Percentiles rank a stretch among this genome's conserved stretches.
Evolutionary conservation across 2,113 vertebrate species (phyloP).

Genomic region (Tricholaema leucomelas): DNA sequence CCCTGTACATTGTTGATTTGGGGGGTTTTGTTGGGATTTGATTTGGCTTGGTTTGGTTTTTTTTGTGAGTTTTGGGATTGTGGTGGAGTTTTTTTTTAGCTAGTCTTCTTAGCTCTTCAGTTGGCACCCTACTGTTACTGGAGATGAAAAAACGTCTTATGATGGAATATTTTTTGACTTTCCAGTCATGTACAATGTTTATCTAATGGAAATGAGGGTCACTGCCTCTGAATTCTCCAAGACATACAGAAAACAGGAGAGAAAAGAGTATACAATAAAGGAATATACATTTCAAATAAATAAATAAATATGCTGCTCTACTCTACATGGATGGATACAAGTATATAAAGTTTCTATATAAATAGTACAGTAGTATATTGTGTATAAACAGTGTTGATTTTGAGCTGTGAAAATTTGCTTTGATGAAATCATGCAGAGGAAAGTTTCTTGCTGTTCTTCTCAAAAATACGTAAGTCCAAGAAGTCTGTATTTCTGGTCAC

Average conservation of each 20-base stretch:
- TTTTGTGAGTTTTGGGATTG: too few species aligned
- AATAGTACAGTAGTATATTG: too few species aligned
- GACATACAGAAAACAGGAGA: neutral
- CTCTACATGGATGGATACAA: neutral
- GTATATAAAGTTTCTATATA: neutral
- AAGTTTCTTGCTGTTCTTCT: neutral
- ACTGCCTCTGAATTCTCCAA: neutral
- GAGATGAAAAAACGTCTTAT: conserved; percentile 71
- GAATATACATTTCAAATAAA: neutral
- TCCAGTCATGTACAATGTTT: conserved; percentile 57
- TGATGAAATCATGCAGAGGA: neutral
- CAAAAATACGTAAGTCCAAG: neutral
- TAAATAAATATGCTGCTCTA: neutral
- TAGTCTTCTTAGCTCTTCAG: conserved; percentile 47
- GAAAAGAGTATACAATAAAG: neutral
- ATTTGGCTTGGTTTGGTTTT: neutral
- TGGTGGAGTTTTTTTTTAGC: neutral
- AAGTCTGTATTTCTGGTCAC: neutral
- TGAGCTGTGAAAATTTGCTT: neutral
- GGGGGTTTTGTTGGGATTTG: neutral
- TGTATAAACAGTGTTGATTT: neutral
- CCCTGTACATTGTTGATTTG: neutral
- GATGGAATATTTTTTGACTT: conserved; percentile 73
- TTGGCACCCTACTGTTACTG: conserved; percentile 68
- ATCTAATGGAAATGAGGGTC: neutral